These are phyloP conservation scores for Gonioctena quinquepunctata DNA, from an alignment of 1,140 invertebrate genomes.

Conservation along the genomic window DNA sequence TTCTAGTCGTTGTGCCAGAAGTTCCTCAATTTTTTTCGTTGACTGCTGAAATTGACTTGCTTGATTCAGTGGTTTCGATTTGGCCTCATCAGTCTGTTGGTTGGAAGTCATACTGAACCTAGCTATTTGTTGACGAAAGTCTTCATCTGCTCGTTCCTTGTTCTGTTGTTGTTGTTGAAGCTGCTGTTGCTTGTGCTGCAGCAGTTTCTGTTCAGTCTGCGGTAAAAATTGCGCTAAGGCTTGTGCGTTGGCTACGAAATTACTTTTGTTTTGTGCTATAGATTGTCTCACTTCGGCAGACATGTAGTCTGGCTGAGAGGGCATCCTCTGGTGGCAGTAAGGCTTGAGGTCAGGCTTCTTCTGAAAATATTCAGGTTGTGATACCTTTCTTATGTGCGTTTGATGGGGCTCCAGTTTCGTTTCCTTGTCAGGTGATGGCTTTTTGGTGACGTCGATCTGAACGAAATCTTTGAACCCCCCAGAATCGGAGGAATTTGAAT, in stretches of 20 bases:
- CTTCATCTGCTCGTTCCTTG: slow-evolving; percentile 24
- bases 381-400: slow-evolving; percentile 47
- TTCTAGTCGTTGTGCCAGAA: slow-evolving; percentile 51
- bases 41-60: slow-evolving; percentile 52
- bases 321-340: slow-evolving; percentile 43
- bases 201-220: slow-evolving; percentile 45
- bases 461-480: slow-evolving; percentile 55
- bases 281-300: slow-evolving; percentile 31
- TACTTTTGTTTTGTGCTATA: slow-evolving; percentile 30
- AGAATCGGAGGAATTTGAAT: slow-evolving; percentile 54
- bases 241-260: slow-evolving; percentile 45
- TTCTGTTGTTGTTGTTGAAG: slow-evolving; percentile 33
- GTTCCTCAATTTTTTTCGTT: slow-evolving; percentile 53
- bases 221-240: slow-evolving; percentile 49
- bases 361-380: slow-evolving; percentile 46
- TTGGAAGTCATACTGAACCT: slow-evolving; percentile 34
- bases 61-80: slow-evolving; percentile 44
- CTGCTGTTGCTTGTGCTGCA: slow-evolving; percentile 39
- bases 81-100: slow-evolving; percentile 38
- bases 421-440: slow-evolving; percentile 14
- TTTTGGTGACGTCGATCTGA: slow-evolving; percentile 40
- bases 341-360: slow-evolving; percentile 36
- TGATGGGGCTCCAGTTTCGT: slow-evolving; percentile 11
- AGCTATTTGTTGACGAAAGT: slow-evolving; percentile 28
- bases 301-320: slow-evolving; percentile 44